Percentiles rank a stretch among this genome's conserved stretches.
These are phyloP conservation scores for Zoanthus gigantus DNA, from an alignment of 92 coral and sea anemone genomes.

Conservation along the genomic window DNA sequence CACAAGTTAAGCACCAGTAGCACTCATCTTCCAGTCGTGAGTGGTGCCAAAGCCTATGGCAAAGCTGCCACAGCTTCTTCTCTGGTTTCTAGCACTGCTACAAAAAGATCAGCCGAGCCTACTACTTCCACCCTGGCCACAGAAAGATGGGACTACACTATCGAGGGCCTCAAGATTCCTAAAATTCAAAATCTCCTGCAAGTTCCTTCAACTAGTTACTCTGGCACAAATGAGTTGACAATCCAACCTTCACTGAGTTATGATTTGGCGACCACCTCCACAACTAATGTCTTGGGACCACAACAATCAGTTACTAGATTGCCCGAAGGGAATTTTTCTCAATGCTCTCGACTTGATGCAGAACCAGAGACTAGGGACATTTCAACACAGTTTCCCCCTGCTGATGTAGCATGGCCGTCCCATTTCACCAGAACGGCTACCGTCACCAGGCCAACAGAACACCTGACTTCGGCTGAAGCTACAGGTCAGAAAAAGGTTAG, in stretches of 20 bases:
- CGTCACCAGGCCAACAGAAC: not conserved
- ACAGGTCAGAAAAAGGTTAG: not conserved
- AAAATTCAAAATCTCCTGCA: not conserved
- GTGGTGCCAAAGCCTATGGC: not conserved
- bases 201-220: not conserved
- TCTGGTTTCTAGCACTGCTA: not conserved
- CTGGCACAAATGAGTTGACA: not conserved
- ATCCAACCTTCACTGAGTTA: not conserved
- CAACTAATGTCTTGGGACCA: not conserved
- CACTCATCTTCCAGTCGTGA: not conserved
- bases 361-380: not conserved
- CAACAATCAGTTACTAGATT: not conserved
- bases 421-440: not conserved
- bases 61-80: not conserved
- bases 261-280: not conserved
- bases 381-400: not conserved
- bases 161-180: conserved; percentile 33
- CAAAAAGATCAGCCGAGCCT: not conserved
- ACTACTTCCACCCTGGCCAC: not conserved
- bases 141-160: not conserved
- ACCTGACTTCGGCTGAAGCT: not conserved
- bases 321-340: not conserved
- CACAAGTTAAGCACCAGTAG: too few relatives aligned
- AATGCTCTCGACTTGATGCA: not conserved
- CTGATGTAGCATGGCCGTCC: not conserved